Evolutionary conservation across 1,140 invertebrate species (phyloP), one percentile per base, ranked within the genome.

Genomic region (Cherax quadricarinatus): DNA sequence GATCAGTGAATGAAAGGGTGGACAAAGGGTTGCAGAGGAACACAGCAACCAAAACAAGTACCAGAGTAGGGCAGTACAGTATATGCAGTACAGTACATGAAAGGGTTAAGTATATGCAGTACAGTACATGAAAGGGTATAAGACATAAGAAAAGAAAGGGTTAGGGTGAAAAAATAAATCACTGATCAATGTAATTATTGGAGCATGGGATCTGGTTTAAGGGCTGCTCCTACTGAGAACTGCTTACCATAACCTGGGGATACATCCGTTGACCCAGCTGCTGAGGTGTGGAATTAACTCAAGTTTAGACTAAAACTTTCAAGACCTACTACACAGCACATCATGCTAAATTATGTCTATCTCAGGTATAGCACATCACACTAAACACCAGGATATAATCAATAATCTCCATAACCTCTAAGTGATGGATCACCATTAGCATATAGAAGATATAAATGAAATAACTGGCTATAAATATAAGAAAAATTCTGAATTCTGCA

Each of bases 231-330:
- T 81, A 48, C 51, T 49, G n/a, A 79, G 70, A 88, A 81, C 88
- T 78, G 88, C 88, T 90, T 90, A 90, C 88, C 88, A 90, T 90
- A 90, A 90, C 88, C 88, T 78, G 88, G 88, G 81, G 88, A 90
- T 53, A 90, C 60, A 60, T 90, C 88, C 88, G 88, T 75, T 57
- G 88, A 90, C 81, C 80, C 81, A 83, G 88, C 88, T 53, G 88
- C 81, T 73, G 81, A 85, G 66, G 75, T 83, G 78, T 60, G 82
- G 88, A 84, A 90, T 88, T 88, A 88, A 78, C 88, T 90, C 53
- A 70, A 80, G 57, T 83, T 90, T 90, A 90, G 88, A 89, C 70
- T 21, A 75, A 30, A 30, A 75, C 70, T 75, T 30, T 75, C 3
- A 21, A 75, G 24, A 75, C 70, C 70, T 75, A 75, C 6, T 75